Evolutionary conservation across 2,113 vertebrate genomes (phyloP), one percentile per base, ranked within the genome.

Genomic region (Triplophysa tibetana): DNA sequence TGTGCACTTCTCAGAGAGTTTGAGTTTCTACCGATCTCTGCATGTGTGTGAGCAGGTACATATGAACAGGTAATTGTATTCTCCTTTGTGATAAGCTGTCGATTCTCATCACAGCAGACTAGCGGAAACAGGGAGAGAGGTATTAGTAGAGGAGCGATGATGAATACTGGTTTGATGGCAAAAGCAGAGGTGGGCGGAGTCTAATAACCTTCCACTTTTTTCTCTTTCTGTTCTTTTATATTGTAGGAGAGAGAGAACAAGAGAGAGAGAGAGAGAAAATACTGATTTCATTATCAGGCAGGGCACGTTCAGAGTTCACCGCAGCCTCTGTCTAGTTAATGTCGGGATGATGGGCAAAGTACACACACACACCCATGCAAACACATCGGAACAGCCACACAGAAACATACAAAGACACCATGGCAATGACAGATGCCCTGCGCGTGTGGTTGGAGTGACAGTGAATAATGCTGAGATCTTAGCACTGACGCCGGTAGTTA

Each of bases 251-350:
- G 54, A 16, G 50, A n/a, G 50, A 45, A 23, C 17, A 56, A 29
- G 26, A 48, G 14, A 58, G 50, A n/a, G n/a, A 45, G 23, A 29
- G 26, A 48, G 14, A 58, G 50, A 45, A 17, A 45, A 41, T 52
- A 72, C 68, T 63, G 69, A 24, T 79, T 75, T 70, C 78, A 84
- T 84, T 84, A 68, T 81, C 70, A 84, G 79, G 76, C 80, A 45
- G 61, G 56, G 77, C 83, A 84, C 83, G 83, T 84, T 79, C 64
- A 24, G 54, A 75, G 83, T 81, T 81, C 83, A 79, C 79, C 69
- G 76, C 83, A 84, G 79, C 75, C 60, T 81, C 70, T 84, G 75
- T 81, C 76, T 78, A 81, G 76, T 84, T 81, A 81, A 84, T 84
- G 76, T 84, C 70, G 74, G 76, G 63, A 78, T 78, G 82, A 81